A percentile compares a stretch with the other conserved stretches of the same genome.
These are phyloP conservation scores for Drosophila koepferae DNA, from an alignment of 2,888 invertebrate species.

Conservation along the genomic window DNA sequence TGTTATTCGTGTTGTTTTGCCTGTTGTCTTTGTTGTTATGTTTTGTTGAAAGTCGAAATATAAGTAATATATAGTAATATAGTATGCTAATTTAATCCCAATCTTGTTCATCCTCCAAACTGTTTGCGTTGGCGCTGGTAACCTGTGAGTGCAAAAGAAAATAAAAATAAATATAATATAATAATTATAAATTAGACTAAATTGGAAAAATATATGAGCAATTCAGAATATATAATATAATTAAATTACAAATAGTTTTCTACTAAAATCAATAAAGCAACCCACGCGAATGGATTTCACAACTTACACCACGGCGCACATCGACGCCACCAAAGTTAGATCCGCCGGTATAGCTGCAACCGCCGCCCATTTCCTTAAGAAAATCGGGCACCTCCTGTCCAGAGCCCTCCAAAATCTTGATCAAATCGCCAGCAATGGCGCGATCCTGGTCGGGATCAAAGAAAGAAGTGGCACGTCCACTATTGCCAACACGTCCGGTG, in stretches of 20 bases:
- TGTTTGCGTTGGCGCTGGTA: conserved; percentile 34
- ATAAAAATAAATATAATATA: not conserved
- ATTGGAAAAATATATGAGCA: not conserved
- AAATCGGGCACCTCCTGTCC: conserved; percentile 93
- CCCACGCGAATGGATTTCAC: not conserved
- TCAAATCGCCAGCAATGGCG: conserved; percentile 88
- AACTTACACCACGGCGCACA: conserved; percentile 84
- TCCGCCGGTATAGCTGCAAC: conserved; percentile 44
- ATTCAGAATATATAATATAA: too few species aligned
- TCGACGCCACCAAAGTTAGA: conserved; percentile 90
- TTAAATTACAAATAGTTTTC: not conserved
- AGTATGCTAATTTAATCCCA: conserved; percentile 53
- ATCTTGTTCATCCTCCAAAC: conserved; percentile 67
- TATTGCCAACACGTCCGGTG: conserved; percentile 96
- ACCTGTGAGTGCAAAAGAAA: conserved; percentile 9
- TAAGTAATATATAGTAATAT: not conserved
- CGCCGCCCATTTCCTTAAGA: conserved; percentile 86
- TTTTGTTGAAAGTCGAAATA: not conserved
- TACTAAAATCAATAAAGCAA: not conserved
- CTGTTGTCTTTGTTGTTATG: not conserved
- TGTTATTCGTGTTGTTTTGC: not conserved
- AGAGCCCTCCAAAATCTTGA: conserved; percentile 91
- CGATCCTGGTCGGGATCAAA: conserved; percentile 89
- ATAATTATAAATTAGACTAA: not conserved
- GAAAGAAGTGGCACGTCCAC: conserved; percentile 95